phyloP scores from a whole-genome alignment of 2,888 invertebrate genomes.

The Callosobruchus maculatus region DNA sequence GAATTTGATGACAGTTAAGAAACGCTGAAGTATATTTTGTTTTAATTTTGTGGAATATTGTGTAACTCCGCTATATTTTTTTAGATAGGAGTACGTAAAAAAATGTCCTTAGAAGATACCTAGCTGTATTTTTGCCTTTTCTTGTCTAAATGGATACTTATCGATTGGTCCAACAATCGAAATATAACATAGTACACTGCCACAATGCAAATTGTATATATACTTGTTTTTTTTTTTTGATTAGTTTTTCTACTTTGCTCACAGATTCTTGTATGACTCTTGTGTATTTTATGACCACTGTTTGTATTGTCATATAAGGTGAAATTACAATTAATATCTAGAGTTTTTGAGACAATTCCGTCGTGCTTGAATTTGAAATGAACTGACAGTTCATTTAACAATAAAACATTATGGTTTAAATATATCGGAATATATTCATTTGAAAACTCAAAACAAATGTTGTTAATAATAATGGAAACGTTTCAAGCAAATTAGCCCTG shows the following conservation, averaged over 20 bases:
- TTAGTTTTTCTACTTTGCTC: slow-evolving; percentile 40
- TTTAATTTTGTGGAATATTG: not conserved
- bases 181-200: slow-evolving; percentile 41
- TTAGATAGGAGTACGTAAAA: not conserved
- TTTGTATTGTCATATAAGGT: not conserved
- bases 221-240: slow-evolving; percentile 36
- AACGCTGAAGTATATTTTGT: not conserved
- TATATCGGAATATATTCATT: too few relatives aligned
- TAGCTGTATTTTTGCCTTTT: slow-evolving; percentile 44
- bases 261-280: slow-evolving; percentile 26
- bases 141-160: slow-evolving; percentile 29
- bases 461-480: too few relatives aligned
- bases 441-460: too few relatives aligned
- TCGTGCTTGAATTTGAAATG: too few relatives aligned
- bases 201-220: slow-evolving; percentile 37
- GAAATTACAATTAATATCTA: too few relatives aligned
- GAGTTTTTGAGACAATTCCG: too few relatives aligned
- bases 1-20: not conserved
- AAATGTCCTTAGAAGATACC: not conserved
- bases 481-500: too few relatives aligned
- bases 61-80: not conserved
- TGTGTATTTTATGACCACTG: not conserved
- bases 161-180: slow-evolving; percentile 24
- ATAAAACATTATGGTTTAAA: too few relatives aligned
- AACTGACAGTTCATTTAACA: too few relatives aligned